Conservation (phyloP, 2,113 vertebrate genomes). For the Cichladusa arquata region DNA sequence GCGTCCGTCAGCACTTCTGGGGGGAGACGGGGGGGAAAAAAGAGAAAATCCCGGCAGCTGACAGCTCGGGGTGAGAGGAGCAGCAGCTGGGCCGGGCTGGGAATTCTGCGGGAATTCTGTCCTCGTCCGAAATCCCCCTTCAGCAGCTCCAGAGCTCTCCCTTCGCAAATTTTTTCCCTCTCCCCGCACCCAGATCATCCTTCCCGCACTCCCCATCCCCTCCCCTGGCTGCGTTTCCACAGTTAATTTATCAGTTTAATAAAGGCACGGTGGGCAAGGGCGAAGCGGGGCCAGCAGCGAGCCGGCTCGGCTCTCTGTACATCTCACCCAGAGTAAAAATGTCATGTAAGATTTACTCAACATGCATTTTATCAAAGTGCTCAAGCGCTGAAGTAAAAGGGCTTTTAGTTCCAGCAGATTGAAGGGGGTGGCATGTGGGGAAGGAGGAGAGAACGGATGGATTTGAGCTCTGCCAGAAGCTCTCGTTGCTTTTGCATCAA, state of each 20-base stretch:
- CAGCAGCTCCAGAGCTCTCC: neutral
- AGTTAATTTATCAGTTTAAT: neutral
- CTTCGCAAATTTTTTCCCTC: neutral
- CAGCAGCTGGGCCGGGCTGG: neutral
- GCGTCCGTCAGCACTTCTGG: slow-evolving; percentile 8
- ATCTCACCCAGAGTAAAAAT: slow-evolving; percentile 19
- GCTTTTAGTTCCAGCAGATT: slow-evolving; percentile 49
- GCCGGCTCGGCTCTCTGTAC: neutral
- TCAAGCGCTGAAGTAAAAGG: slow-evolving; percentile 32
- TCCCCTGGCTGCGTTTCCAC: neutral
- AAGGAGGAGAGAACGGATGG: slow-evolving; percentile 33
- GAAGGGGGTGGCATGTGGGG: slow-evolving; percentile 36
- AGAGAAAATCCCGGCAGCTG: neutral
- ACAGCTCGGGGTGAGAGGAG: neutral
- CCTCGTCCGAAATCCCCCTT: too few relatives aligned
- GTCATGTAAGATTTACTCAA: slow-evolving; percentile 44
- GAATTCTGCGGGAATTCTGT: fast-evolving
- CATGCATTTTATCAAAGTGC: neutral
- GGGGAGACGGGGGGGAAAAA: too few relatives aligned
- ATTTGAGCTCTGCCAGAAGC: slow-evolving; percentile 37
- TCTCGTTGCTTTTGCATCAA: slow-evolving; percentile 37
- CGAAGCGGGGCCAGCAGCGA: neutral
- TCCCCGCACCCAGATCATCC: neutral
- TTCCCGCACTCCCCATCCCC: neutral
- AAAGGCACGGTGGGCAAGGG: neutral